Percentiles rank a stretch among this genome's conserved stretches.
Conservation (phyloP, 2,888 invertebrate species). For the Tortricodes alternella region DNA sequence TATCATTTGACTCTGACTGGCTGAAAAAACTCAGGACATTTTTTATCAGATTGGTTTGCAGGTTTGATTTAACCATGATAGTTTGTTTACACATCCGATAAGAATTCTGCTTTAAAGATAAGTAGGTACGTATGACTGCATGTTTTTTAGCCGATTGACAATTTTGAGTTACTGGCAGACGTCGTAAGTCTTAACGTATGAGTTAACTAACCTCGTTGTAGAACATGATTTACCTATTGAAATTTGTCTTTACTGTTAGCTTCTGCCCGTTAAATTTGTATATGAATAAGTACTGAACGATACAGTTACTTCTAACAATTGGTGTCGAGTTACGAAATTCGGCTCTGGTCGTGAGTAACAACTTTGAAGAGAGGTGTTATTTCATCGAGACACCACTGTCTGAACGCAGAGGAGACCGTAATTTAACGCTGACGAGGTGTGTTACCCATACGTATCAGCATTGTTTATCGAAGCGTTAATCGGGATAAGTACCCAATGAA, state of each 20-base stretch:
- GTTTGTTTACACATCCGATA: slow-evolving; percentile 38
- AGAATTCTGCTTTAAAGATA: slow-evolving; percentile 50
- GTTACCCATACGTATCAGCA: neutral
- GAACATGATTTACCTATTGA: slow-evolving; percentile 13
- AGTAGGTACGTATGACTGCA: slow-evolving; percentile 29
- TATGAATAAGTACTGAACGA: slow-evolving; percentile 26
- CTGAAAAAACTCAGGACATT: neutral
- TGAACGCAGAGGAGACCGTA: slow-evolving; percentile 12
- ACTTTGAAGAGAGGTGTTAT: slow-evolving; percentile 48
- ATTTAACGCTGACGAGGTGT: neutral
- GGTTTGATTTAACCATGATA: slow-evolving; percentile 35
- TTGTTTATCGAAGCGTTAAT: neutral
- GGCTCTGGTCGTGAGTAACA: slow-evolving; percentile 46
- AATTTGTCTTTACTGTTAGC: slow-evolving; percentile 22
- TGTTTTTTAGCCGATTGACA: neutral
- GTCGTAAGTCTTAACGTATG: neutral
- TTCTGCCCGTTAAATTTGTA: slow-evolving; percentile 18
- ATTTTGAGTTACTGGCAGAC: neutral
- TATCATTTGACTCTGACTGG: slow-evolving; percentile 7
- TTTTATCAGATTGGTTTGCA: slow-evolving; percentile 24
- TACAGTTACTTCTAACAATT: slow-evolving; percentile 37
- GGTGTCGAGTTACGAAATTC: slow-evolving; percentile 49
- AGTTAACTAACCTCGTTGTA: neutral
- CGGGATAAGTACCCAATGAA: neutral
- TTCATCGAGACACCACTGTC: slow-evolving; percentile 7